Conservation (phyloP, 2,113 vertebrate species). For the Gallinago jamesoni region DNA sequence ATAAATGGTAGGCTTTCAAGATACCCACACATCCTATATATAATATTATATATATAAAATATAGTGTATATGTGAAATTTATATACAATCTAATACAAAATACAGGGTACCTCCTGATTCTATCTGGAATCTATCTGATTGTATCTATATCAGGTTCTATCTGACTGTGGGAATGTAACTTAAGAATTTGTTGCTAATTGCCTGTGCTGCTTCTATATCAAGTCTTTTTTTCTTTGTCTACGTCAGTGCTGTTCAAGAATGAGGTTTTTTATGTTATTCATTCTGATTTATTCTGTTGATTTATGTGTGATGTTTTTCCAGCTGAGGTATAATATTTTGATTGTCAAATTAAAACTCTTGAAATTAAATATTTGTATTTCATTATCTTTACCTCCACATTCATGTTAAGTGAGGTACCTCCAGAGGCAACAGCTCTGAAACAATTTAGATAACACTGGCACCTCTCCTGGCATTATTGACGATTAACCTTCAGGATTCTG, state of each 20-base stretch:
- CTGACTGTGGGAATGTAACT: neutral
- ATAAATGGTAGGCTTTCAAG: neutral
- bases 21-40: neutral
- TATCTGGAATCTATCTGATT: neutral
- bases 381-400: neutral
- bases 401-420: neutral
- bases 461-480: neutral
- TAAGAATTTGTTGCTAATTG: neutral
- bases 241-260: neutral
- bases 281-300: neutral
- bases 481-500: neutral
- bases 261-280: neutral
- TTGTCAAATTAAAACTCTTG: neutral
- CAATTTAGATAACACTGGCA: neutral
- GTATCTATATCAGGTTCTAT: neutral
- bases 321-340: neutral
- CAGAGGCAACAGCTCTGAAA: neutral
- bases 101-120: neutral
- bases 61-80: neutral
- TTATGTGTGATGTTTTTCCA: neutral
- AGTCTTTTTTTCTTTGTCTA: neutral
- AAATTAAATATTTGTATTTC: neutral
- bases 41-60: neutral
- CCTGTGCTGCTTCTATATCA: neutral
- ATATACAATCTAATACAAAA: neutral